These are phyloP conservation scores for Prosapia bicincta DNA, from an alignment of 2,888 invertebrate genomes.

Conservation along the genomic window DNA sequence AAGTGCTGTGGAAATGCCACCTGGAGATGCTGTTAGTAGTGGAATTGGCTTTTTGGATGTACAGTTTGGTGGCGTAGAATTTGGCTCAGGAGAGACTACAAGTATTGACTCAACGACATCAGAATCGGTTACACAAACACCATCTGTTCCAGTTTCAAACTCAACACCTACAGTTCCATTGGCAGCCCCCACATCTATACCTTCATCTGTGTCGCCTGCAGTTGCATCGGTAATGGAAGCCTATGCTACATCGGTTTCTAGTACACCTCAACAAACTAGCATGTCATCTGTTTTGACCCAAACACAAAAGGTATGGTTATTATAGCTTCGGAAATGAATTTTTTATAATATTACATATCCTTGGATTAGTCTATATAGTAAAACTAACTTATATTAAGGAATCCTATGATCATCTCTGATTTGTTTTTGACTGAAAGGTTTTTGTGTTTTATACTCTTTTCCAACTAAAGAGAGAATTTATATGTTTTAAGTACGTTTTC, in stretches of 20 bases:
- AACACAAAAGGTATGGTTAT: slow-evolving; percentile 21
- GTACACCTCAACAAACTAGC: slow-evolving; percentile 23
- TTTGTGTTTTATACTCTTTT: too few species aligned
- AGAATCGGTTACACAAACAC: slow-evolving; percentile 43
- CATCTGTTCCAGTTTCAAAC: slow-evolving; percentile 30
- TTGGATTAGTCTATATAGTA: too few species aligned
- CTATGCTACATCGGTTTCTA: slow-evolving; percentile 14
- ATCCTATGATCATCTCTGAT: too few species aligned
- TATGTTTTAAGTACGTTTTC: too few species aligned
- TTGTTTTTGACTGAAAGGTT: too few species aligned
- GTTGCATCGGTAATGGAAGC: slow-evolving; percentile 23
- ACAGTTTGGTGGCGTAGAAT: slow-evolving; percentile 60
- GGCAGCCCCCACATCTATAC: slow-evolving; percentile 11
- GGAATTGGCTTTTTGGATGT: slow-evolving; percentile 80
- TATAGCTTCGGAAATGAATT: too few species aligned
- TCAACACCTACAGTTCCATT: slow-evolving; percentile 40
- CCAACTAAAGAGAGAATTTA: too few species aligned
- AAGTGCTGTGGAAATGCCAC: slow-evolving; percentile 93
- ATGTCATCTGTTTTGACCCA: slow-evolving; percentile 29
- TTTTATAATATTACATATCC: too few species aligned
- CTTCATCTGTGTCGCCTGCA: slow-evolving; percentile 17
- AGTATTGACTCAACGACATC: slow-evolving; percentile 49
- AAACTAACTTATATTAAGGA: too few species aligned
- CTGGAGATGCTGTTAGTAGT: slow-evolving; percentile 68
- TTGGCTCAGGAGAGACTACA: slow-evolving; percentile 41